Percentiles rank a stretch among this genome's conserved stretches.
Conservation (phyloP, 1,140 invertebrate genomes). For the Drosophila biarmipes region DNA sequence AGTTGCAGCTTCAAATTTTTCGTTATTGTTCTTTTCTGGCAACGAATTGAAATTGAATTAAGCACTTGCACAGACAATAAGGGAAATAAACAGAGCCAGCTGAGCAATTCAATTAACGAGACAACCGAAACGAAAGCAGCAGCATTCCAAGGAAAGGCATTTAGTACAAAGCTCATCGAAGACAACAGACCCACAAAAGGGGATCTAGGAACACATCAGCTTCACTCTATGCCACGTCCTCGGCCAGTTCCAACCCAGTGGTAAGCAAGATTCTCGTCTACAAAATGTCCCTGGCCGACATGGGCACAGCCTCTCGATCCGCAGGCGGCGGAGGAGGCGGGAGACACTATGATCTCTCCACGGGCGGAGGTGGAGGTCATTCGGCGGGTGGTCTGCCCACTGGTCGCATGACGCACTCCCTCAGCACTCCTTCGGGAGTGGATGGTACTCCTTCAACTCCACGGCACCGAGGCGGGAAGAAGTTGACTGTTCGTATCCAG, state of each 20-base stretch:
- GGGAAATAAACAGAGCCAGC: constrained; percentile 35
- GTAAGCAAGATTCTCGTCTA: constrained; percentile 78
- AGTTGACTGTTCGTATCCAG: constrained; percentile 93
- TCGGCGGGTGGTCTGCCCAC: constrained; percentile 51
- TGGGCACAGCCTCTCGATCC: constrained; percentile 75
- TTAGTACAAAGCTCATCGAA: constrained; percentile 30
- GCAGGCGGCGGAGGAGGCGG: constrained; percentile 49
- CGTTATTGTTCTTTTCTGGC: constrained; percentile 51
- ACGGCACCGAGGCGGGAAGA: constrained; percentile 91
- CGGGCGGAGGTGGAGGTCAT: constrained; percentile 53
- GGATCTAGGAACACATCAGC: constrained; percentile 1
- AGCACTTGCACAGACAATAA: constrained; percentile 33
- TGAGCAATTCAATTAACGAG: constrained; percentile 52
- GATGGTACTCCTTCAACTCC: constrained; percentile 91
- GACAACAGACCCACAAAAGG: constrained; percentile 25
- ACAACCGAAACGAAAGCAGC: constrained; percentile 50
- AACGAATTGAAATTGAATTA: constrained; percentile 60
- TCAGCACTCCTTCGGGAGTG: constrained; percentile 92
- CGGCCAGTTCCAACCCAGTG: constrained; percentile 21
- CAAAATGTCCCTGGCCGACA: constrained; percentile 83
- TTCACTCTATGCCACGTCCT: constrained; percentile 50
- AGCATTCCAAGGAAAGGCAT: constrained; percentile 70
- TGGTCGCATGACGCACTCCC: constrained; percentile 91
- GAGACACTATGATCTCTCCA: constrained; percentile 30
- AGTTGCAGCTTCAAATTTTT: constrained; percentile 51